Conservation (phyloP, 2,888 invertebrate genomes). For the Hypsopygia costalis region DNA sequence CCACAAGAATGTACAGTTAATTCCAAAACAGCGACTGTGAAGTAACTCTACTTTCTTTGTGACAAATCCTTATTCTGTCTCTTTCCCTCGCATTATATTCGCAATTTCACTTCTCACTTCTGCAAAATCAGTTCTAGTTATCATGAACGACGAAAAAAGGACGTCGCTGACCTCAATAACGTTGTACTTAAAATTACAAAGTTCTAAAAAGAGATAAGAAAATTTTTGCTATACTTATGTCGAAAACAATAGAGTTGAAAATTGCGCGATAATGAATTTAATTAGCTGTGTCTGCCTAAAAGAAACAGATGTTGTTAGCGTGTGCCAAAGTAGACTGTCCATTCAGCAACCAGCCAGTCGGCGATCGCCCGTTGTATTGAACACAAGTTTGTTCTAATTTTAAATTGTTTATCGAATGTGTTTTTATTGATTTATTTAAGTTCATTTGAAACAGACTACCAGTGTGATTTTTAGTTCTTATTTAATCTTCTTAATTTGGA, state of each 20-base stretch:
- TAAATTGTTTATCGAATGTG: conserved; percentile 14
- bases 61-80: conserved; percentile 21
- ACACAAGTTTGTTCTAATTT: conserved; percentile 17
- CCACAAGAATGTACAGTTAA: background rate
- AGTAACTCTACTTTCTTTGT: conserved; percentile 4
- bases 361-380: conserved; percentile 27
- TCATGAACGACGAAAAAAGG: conserved; percentile 55
- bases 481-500: conserved; percentile 4
- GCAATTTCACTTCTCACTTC: conserved; percentile 39
- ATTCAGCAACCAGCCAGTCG: conserved; percentile 35
- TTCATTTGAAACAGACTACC: conserved; percentile 22
- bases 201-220: conserved; percentile 19
- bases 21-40: background rate
- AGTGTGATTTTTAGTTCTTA: conserved; percentile 13
- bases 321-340: conserved; percentile 7
- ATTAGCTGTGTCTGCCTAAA: conserved; percentile 1
- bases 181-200: conserved; percentile 27
- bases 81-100: conserved; percentile 25
- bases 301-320: background rate
- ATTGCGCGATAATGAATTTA: conserved; percentile 12
- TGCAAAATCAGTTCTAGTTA: conserved; percentile 49
- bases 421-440: conserved; percentile 21
- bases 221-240: conserved; percentile 15
- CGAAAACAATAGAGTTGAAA: conserved; percentile 10
- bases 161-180: conserved; percentile 75